Percentiles rank a stretch among this genome's conserved stretches.
Evolutionary conservation across 2,113 vertebrate genomes (phyloP).

Genomic region (Empidonax traillii): DNA sequence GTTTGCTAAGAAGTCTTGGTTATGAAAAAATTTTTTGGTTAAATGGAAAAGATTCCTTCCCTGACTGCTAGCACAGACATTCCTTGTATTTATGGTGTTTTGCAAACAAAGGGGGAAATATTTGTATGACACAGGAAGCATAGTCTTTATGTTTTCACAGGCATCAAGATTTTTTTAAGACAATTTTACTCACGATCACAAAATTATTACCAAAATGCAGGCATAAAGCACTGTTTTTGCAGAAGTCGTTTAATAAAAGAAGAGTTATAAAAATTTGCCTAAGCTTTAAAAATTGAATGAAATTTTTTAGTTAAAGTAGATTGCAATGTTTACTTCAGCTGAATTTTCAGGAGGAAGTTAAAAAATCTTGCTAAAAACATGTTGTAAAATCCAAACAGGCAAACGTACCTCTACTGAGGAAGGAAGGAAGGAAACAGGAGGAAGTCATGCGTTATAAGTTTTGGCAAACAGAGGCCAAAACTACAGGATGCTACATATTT

Average conservation of each 20-base stretch:
- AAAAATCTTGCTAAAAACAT: neutral
- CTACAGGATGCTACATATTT: neutral
- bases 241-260: neutral
- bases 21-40: slow-evolving; percentile 50
- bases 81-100: slow-evolving; percentile 62
- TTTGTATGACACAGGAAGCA: slow-evolving; percentile 55
- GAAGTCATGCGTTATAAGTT: neutral
- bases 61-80: slow-evolving; percentile 52
- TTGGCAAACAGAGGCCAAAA: slow-evolving; percentile 1
- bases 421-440: slow-evolving; percentile 18
- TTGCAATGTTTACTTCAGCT: neutral
- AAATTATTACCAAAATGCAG: slow-evolving; percentile 36
- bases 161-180: slow-evolving; percentile 26
- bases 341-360: neutral
- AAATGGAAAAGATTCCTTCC: slow-evolving; percentile 54
- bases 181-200: neutral
- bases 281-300: neutral
- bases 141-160: slow-evolving; percentile 32
- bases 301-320: neutral
- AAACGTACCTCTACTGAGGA: neutral
- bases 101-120: slow-evolving; percentile 59
- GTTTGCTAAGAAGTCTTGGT: slow-evolving; percentile 51
- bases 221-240: neutral
- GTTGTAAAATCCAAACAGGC: neutral
- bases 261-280: neutral